phyloP scores from a whole-genome alignment of 2,113 vertebrate species.

The Cricetomys ansorgei region DNA sequence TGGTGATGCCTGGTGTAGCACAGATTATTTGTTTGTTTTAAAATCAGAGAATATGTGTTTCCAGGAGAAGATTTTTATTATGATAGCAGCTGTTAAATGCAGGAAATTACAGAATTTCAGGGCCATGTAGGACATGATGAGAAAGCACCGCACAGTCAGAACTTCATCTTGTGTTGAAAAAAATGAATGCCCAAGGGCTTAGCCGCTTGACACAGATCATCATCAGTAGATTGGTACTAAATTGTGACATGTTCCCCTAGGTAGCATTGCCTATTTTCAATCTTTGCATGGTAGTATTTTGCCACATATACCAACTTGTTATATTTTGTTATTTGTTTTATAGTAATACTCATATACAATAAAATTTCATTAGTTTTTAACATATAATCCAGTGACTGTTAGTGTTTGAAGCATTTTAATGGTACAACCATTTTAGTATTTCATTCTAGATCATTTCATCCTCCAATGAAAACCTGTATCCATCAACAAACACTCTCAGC shows the following conservation, averaged over 20 bases:
- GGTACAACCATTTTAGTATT: background rate
- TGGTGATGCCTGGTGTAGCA: background rate
- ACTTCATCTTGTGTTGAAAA: background rate
- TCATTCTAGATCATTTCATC: conserved; percentile 8
- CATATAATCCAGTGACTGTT: background rate
- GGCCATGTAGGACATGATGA: background rate
- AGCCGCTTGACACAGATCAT: background rate
- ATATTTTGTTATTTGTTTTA: background rate
- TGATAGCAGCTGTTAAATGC: background rate
- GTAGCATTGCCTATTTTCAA: background rate
- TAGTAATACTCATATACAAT: background rate
- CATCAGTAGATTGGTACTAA: background rate
- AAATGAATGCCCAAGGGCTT: background rate
- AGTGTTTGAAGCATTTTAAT: background rate
- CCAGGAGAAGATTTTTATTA: background rate
- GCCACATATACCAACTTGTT: background rate
- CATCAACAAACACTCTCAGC: background rate
- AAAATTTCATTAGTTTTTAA: background rate
- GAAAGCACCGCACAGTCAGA: background rate
- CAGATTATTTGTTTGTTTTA: background rate
- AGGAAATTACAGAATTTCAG: background rate
- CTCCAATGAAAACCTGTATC: background rate
- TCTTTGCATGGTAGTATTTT: background rate
- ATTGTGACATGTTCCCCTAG: background rate
- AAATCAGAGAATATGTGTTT: background rate